Evolutionary conservation across 1,140 invertebrate species (phyloP), one percentile per base, ranked within the genome.

Genomic region (Pomacea maculata): DNA sequence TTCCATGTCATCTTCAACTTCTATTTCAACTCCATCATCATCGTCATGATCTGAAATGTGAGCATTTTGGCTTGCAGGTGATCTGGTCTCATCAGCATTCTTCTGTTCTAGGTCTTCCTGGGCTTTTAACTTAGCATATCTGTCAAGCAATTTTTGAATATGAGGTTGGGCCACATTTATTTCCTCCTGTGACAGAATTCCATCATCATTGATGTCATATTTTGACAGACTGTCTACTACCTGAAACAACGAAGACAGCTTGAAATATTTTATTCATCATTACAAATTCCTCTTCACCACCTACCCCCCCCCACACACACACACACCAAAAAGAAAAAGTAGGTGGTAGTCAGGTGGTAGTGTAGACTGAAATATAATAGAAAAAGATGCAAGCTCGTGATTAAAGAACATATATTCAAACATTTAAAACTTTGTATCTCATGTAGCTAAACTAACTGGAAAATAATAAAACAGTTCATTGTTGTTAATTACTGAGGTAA

Each of bases 191-290:
- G 29, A 55, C 52, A 82, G 55, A 34, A 72, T 29, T 63, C 81
- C 81, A 79, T 82, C 78, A 45, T 79, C 63, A 67, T 82, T 73
- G 11, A 82, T 45, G 70, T 82, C 81, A 75, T 65, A 82, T 45
- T 82, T 54, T n/a, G 15, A 19, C n/a, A 82, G 73, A 34, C 57
- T 78, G 21, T 78, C 77, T 19, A 57, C 52, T 15, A 78, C 54
- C 77, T 77, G 75, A 77, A 77, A 77, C 75, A 77, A 9, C 9
- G 2, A 61, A 61, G 15, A 61, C 8, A 61, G 57, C 57, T 61
- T 17, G 11, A 61, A 61, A 17, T 45, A 45, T 0, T 45, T 45
- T 45, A 45, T 45, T 45, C 34, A 45, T 45, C 0, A 25, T 25
- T 25, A 25, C 25, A 25, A 25, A 25, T 25, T 25, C 25, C 25